Evolutionary conservation across 2,797 vertebrate species (phyloP), one percentile per base, ranked within the genome.

Genomic region (Distichodus sexfasciatus): DNA sequence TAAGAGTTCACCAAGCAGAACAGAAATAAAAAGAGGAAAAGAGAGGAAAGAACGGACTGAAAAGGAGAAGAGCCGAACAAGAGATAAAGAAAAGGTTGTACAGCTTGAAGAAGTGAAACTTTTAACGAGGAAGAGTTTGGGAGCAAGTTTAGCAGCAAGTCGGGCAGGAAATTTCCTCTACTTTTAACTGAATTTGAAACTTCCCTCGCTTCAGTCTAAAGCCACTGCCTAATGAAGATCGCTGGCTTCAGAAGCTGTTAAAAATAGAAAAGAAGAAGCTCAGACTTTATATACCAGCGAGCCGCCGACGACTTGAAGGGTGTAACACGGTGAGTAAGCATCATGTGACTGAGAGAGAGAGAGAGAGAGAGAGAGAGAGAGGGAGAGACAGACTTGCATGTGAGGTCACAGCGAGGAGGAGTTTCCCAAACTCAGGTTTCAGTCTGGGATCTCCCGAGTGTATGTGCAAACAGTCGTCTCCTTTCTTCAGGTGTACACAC

Each of bases 261-360:
- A 71, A 74, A 54, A 78, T 72, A 78, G 76, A 40, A 59, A 44
- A 53, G 23, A 35, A 40, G 51, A 62, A 64, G 54, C 64, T 71
- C 63, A 2, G 35, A 62, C 63, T 76, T 79, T 76, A 76, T 74
- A 76, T 43, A 71, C 51, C 6, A 38, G 29, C 29, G 41, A n/a
- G 31, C 62, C 69, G 70, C 60, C 40, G 38, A 24, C 38, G 61
- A 67, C 72, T 66, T 44, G 44, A 65, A 80, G 59, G 71, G 79
- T 80, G 71, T 62, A 69, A 47, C 71, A 55, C 38, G 15, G 54
- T 77, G 73, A 80, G 62, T 74, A 77, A 74, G 63, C 58, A 19
- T 65, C 79, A 80, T 66, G 73, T 80, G 76, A 80, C 73, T 53
- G 58, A 26, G 60, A 38, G 60, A 29, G 8, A 55, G 31, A 55